Evolutionary conservation across 1,140 invertebrate genomes (phyloP).

Genomic region (Drosophila erecta): DNA sequence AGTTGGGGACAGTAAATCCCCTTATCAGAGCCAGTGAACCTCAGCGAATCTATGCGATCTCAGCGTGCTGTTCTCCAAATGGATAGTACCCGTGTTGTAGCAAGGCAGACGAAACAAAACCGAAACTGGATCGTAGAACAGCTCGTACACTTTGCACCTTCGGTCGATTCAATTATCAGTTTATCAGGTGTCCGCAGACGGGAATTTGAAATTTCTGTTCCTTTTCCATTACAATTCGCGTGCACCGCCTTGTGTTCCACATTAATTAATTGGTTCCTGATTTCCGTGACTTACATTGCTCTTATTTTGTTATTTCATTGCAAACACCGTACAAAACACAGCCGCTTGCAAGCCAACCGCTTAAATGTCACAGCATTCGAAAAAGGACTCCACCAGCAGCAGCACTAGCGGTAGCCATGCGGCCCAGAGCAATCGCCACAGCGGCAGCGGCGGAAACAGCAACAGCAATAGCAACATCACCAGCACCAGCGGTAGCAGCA

Average conservation of each 20-base stretch:
- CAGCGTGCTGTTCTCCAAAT: neutral
- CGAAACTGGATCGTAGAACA: neutral
- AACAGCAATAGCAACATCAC: conserved; percentile 22
- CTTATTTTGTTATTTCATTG: conserved; percentile 3
- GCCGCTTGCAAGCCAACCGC: conserved; percentile 32
- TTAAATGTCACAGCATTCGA: conserved; percentile 83
- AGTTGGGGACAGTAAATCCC: neutral
- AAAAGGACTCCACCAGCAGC: conserved; percentile 60
- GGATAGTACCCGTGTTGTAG: neutral
- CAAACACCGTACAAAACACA: neutral
- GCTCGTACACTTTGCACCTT: neutral
- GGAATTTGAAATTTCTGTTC: neutral
- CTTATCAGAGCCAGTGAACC: neutral
- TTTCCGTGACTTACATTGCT: neutral
- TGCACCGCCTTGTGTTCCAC: neutral
- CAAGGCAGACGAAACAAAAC: neutral
- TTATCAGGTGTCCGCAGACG: neutral
- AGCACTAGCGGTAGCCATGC: conserved; percentile 33
- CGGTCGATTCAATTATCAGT: conserved; percentile 11
- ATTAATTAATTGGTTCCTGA: neutral
- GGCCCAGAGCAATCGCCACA: conserved; percentile 18
- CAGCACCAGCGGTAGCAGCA: conserved; percentile 20
- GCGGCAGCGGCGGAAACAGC: conserved; percentile 14
- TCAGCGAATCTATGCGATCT: too few relatives aligned
- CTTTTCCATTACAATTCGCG: neutral